These are phyloP conservation scores for Dromococcyx pavoninus DNA, from an alignment of 2,797 vertebrate genomes.

Conservation along the genomic window DNA sequence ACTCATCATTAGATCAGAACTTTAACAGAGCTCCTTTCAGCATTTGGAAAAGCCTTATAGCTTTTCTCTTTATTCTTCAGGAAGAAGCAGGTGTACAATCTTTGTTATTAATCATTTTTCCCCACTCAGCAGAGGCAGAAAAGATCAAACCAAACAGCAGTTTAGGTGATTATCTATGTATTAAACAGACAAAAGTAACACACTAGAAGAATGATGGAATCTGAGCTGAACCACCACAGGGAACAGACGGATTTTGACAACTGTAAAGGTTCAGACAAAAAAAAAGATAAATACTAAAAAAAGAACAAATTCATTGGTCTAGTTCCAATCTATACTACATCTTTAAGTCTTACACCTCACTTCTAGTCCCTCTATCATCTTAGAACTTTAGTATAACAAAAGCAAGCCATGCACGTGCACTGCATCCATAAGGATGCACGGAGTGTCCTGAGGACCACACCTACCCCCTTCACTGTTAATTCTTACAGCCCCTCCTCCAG, in stretches of 20 bases:
- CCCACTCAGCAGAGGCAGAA: background rate
- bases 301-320: background rate
- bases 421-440: background rate
- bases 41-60: background rate
- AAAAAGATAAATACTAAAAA: background rate
- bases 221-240: background rate
- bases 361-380: background rate
- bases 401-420: background rate
- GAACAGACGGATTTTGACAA: background rate
- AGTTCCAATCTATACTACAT: background rate
- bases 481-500: background rate
- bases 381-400: background rate
- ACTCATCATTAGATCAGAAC: background rate
- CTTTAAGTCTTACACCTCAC: background rate
- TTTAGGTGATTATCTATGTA: background rate
- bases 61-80: background rate
- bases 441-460: fast-evolving
- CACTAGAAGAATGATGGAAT: background rate
- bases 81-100: fast-evolving
- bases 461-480: background rate
- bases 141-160: background rate
- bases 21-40: background rate
- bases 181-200: background rate
- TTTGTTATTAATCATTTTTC: background rate
- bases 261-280: background rate